phyloP scores from a whole-genome alignment of 2,888 invertebrate genomes.

The Himalopsyche tibetana region DNA sequence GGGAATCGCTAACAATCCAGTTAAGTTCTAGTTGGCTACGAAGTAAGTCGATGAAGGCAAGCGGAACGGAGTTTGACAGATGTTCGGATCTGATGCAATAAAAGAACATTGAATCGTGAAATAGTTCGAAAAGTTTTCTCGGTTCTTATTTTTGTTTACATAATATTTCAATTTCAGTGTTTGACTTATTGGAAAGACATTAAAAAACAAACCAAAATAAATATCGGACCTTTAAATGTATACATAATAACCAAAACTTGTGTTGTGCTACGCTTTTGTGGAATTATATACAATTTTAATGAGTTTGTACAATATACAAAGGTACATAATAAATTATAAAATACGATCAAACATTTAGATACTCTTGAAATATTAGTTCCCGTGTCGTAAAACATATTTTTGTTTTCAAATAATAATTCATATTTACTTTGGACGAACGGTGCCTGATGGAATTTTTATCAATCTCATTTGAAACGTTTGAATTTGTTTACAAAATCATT shows the following conservation, averaged over 20 bases:
- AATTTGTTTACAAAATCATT: no score
- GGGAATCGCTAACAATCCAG: conserved; percentile 43
- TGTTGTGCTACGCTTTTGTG: conserved; percentile 13
- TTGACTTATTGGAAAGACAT: background rate
- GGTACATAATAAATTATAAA: no score
- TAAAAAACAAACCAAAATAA: background rate
- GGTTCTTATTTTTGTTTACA: conserved; percentile 23
- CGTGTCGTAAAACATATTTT: no score
- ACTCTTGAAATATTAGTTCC: no score
- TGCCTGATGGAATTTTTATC: no score
- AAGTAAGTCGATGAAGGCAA: conserved; percentile 38
- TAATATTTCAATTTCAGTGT: background rate
- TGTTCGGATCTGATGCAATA: conserved; percentile 35
- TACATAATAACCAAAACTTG: background rate
- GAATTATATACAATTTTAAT: background rate
- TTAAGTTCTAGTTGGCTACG: conserved; percentile 29
- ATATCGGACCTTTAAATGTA: no score
- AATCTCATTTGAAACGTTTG: no score
- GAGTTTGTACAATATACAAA: background rate
- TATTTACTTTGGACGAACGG: no score
- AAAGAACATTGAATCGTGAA: conserved; percentile 27
- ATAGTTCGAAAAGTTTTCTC: conserved; percentile 15
- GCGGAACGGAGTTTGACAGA: conserved; percentile 39
- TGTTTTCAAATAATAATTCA: no score
- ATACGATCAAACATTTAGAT: no score